These are phyloP conservation scores for Machaerirhynchus nigripectus DNA, from an alignment of 2,113 vertebrate genomes.

Conservation along the genomic window DNA sequence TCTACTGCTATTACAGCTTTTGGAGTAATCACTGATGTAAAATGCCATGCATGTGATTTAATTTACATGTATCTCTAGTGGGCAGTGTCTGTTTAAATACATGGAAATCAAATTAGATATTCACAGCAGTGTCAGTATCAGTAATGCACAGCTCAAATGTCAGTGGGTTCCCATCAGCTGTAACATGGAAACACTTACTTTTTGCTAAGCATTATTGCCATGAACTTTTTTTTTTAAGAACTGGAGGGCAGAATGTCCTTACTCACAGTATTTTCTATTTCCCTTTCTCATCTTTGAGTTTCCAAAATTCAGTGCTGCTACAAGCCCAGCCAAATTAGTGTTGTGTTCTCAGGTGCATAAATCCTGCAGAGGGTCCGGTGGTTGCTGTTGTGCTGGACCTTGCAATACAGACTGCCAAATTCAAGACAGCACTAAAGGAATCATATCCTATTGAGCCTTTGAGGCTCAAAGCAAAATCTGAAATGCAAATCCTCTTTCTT, in stretches of 20 bases:
- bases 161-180: background rate
- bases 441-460: background rate
- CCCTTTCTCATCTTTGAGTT: background rate
- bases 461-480: background rate
- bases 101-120: background rate
- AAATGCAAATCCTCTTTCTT: background rate
- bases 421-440: background rate
- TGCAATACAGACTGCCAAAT: background rate
- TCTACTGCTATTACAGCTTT: background rate
- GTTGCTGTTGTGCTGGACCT: background rate
- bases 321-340: background rate
- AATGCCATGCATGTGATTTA: background rate
- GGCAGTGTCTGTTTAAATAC: background rate
- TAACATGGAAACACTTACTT: background rate
- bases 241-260: background rate
- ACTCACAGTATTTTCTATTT: background rate
- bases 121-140: background rate
- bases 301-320: background rate
- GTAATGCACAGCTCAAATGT: background rate
- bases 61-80: background rate
- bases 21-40: slow-evolving; percentile 3
- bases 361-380: background rate
- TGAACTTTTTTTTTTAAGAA: background rate
- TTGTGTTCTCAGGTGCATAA: background rate
- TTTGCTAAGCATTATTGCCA: background rate